These are phyloP conservation scores for Rhinophrynus dorsalis DNA, from an alignment of 2,797 vertebrate genomes.

Conservation along the genomic window DNA sequence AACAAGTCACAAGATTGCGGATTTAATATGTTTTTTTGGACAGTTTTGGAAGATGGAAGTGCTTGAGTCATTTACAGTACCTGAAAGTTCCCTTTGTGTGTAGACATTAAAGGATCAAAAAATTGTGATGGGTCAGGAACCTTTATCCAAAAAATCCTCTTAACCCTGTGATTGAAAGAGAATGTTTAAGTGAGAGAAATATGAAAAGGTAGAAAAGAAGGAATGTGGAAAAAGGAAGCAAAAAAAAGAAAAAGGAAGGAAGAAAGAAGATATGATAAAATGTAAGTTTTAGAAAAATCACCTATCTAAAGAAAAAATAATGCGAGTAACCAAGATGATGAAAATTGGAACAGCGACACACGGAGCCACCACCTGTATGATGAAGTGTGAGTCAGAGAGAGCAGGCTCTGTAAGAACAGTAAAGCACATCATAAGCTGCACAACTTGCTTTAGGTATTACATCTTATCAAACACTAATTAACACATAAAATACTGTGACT, in stretches of 20 bases:
- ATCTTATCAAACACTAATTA: no score
- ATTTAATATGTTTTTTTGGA: no score
- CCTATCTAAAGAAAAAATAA: conserved; percentile 11
- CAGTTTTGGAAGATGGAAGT: no score
- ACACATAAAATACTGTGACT: no score
- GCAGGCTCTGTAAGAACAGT: neutral
- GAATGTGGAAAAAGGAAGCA: neutral
- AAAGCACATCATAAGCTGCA: no score
- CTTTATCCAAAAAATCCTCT: conserved; percentile 32
- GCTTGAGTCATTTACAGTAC: neutral
- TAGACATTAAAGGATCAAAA: conserved; percentile 27
- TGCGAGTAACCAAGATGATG: neutral
- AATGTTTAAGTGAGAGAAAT: neutral
- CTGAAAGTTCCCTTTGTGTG: conserved; percentile 39
- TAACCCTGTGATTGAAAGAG: conserved; percentile 6
- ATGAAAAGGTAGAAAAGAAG: no score
- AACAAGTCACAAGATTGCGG: neutral
- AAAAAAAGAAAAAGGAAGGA: neutral
- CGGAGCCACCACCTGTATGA: neutral
- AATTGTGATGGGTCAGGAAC: conserved; percentile 34
- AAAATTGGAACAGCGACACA: neutral
- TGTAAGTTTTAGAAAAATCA: neutral
- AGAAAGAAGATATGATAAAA: neutral
- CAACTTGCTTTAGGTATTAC: no score
- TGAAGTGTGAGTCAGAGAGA: neutral